phyloP scores from a whole-genome alignment of 2,113 vertebrate species.

The Salminus brasiliensis region DNA sequence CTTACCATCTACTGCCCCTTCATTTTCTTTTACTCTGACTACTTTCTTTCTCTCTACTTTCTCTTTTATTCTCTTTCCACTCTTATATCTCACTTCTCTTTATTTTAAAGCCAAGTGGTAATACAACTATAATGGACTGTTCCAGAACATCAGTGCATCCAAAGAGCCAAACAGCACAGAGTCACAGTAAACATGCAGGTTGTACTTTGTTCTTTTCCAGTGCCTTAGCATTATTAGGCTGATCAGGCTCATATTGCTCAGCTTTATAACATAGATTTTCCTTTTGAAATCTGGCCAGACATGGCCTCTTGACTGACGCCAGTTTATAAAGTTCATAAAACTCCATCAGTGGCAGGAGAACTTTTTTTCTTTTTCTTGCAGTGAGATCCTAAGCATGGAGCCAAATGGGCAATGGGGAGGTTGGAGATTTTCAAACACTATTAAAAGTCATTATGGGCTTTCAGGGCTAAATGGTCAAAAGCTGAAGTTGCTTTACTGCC shows the following conservation, averaged over 20 bases:
- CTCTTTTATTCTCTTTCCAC: background rate
- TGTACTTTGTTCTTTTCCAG: no score
- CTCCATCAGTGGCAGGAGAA: background rate
- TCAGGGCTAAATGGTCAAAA: slow-evolving; percentile 45
- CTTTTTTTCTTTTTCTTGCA: background rate
- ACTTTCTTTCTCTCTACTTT: no score
- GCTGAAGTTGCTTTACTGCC: slow-evolving; percentile 10
- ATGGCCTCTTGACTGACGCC: background rate
- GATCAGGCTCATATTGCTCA: no score
- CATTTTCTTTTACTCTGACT: background rate
- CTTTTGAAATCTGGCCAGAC: background rate
- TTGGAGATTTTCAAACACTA: slow-evolving; percentile 44
- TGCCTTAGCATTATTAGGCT: no score
- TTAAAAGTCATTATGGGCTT: slow-evolving; percentile 52
- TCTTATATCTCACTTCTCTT: background rate
- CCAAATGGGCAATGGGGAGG: slow-evolving; percentile 32
- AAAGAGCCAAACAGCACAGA: slow-evolving; percentile 28
- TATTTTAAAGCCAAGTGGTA: slow-evolving; percentile 21
- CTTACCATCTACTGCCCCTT: no score
- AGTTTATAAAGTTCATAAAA: slow-evolving; percentile 13
- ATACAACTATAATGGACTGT: slow-evolving; percentile 51
- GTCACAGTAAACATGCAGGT: no score
- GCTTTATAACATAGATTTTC: no score
- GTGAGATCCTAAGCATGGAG: slow-evolving; percentile 28
- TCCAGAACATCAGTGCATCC: slow-evolving; percentile 62